Evolutionary conservation across 2,888 invertebrate genomes (phyloP), one percentile per base, ranked within the genome.

Genomic region (Nemapogon koenigi): DNA sequence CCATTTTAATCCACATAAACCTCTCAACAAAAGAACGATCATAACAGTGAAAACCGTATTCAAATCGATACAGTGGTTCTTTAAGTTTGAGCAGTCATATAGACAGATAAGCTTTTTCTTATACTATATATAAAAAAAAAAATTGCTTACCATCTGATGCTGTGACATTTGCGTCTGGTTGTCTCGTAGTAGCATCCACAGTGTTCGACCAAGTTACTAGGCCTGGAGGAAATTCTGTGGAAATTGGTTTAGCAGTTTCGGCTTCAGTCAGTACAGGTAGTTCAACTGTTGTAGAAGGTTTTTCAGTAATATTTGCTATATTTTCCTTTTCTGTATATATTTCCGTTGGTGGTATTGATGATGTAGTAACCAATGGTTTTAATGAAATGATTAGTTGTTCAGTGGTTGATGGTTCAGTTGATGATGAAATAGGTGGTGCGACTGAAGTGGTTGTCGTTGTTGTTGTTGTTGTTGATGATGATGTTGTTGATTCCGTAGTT

Each of bases 181-280:
- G 46, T 43, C 63, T 66, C 1, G 40, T 40, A 7, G 65, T 61
- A 13, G 56, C 47, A 30, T 76, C 78, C 8, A 79, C 61, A 1
- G 52, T 49, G 18, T 66, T 65, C 13, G 82, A 80, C 83, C 83
- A 83, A 3, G 83, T 83, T 2, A 82, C 78, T 1, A 83, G 55
- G 1, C 64, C 68, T 3, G 65, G 60, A 4, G 63, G 64, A 36
- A 53, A 65, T 2, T 63, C 63, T 4, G 63, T 65, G 3, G 66
- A 52, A 2, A 47, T 48, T 19, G 62, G 55, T 31, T 42, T 56
- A 42, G 52, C 42, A 3, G 56, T 59, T 25, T 56, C 62, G 44
- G 52, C 58, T 49, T 59, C 61, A 30, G 49, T 41, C 27, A 43
- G n/a, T 32, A 46, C 38, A 15, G 53, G 48, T 11, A 49, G 53